Conservation (phyloP, 64 coral and sea anemone species). For the Anthopleura sola region DNA sequence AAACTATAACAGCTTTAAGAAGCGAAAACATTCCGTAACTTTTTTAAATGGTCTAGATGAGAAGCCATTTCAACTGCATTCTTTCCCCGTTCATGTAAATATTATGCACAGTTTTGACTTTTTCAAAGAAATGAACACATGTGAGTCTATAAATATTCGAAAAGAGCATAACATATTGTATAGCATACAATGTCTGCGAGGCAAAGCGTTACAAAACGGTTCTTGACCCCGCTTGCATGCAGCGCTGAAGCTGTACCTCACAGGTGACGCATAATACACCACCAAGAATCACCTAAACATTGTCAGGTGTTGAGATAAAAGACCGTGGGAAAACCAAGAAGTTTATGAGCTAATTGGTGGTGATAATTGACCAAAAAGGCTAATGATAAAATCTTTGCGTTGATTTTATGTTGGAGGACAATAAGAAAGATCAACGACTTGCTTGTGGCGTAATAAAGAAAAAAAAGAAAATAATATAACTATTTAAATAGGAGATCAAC, state of each 20-base stretch:
- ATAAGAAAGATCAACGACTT: neutral
- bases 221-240: neutral
- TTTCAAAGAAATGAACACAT: neutral
- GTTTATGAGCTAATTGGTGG: neutral
- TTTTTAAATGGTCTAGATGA: no score
- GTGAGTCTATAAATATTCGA: neutral
- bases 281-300: neutral
- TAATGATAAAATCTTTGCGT: neutral
- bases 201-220: neutral
- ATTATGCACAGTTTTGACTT: no score
- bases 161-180: neutral
- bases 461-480: neutral
- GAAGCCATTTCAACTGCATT: no score
- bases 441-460: neutral
- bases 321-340: neutral
- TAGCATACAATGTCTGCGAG: neutral
- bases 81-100: no score
- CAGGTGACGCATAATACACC: neutral
- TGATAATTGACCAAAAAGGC: neutral
- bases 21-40: no score
- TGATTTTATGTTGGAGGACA: neutral
- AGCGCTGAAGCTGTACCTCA: neutral
- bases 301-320: neutral
- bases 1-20: no score
- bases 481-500: neutral